phyloP scores from a whole-genome alignment of 2,888 invertebrate genomes.

The Eristalis tenax region DNA sequence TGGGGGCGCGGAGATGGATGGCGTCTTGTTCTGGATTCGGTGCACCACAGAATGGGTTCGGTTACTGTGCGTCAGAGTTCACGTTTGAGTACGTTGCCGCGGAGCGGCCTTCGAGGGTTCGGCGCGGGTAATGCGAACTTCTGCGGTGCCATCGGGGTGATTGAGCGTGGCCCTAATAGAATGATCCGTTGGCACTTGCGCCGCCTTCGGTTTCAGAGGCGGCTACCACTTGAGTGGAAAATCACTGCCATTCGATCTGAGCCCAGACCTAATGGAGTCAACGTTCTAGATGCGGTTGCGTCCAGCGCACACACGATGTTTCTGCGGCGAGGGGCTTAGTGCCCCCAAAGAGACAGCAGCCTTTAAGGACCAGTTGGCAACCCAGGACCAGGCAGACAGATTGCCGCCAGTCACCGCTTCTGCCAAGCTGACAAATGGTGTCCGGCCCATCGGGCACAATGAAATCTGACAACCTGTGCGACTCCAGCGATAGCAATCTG shows the following conservation, averaged over 20 bases:
- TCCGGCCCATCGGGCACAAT: background rate
- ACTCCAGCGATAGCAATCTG: background rate
- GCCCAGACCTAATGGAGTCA: background rate
- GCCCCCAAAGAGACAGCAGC: too few species aligned
- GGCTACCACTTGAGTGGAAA: constrained; percentile 35
- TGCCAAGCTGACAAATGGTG: background rate
- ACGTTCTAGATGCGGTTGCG: background rate
- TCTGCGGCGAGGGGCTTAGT: too few species aligned
- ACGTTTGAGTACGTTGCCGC: background rate
- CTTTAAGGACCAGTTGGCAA: too few species aligned
- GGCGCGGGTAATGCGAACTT: constrained; percentile 12
- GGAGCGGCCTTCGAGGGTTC: constrained; percentile 16
- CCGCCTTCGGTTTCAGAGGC: constrained; percentile 32
- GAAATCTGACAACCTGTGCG: background rate
- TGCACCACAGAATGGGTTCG: constrained; percentile 13
- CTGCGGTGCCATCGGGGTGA: constrained; percentile 4
- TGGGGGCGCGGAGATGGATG: background rate
- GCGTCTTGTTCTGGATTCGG: constrained; percentile 21
- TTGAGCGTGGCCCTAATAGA: constrained; percentile 18
- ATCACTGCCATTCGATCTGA: background rate
- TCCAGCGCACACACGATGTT: too few species aligned
- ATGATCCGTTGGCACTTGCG: background rate
- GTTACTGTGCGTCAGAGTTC: constrained; percentile 18
- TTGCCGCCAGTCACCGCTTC: background rate
- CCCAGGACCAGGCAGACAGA: background rate